Evolutionary conservation across 2,888 invertebrate genomes (phyloP).

Genomic region (Gastrophysa polygoni): DNA sequence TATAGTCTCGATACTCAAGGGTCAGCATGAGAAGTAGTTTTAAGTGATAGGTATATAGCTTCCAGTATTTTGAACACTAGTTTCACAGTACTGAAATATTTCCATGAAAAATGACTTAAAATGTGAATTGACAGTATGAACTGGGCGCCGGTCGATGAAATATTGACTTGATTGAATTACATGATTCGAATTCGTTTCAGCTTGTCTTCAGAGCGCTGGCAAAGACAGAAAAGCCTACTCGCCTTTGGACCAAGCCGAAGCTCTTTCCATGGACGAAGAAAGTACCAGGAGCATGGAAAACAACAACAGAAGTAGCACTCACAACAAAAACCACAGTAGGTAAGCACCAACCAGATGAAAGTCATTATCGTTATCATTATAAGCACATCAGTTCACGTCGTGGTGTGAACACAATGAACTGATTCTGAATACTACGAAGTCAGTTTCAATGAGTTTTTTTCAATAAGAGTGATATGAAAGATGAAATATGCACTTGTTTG

Average conservation of each 20-base stretch:
- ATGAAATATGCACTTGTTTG: neutral
- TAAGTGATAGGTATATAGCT: too few species aligned
- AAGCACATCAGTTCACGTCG: too few species aligned
- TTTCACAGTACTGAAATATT: too few species aligned
- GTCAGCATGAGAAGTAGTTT: too few species aligned
- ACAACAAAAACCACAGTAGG: constrained; percentile 53
- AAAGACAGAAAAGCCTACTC: constrained; percentile 70
- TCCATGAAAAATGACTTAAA: too few species aligned
- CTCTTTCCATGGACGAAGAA: constrained; percentile 49
- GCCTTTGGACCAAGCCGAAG: constrained; percentile 66
- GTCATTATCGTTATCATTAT: constrained; percentile 1
- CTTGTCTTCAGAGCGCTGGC: constrained; percentile 73
- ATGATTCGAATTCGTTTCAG: constrained; percentile 59
- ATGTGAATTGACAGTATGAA: too few species aligned
- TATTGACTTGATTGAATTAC: too few species aligned
- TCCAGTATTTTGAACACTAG: too few species aligned
- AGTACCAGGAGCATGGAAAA: constrained; percentile 51
- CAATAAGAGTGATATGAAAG: neutral
- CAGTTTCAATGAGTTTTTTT: constrained; percentile 14
- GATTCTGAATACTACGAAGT: constrained; percentile 17
- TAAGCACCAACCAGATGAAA: constrained; percentile 30
- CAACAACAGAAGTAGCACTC: constrained; percentile 58
- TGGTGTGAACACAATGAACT: too few species aligned
- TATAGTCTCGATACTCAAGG: too few species aligned
- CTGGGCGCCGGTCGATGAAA: too few species aligned